Evolutionary conservation across 1,140 invertebrate genomes (phyloP), one percentile per base, ranked within the genome.

Genomic region (Chironomus striatipennis): DNA sequence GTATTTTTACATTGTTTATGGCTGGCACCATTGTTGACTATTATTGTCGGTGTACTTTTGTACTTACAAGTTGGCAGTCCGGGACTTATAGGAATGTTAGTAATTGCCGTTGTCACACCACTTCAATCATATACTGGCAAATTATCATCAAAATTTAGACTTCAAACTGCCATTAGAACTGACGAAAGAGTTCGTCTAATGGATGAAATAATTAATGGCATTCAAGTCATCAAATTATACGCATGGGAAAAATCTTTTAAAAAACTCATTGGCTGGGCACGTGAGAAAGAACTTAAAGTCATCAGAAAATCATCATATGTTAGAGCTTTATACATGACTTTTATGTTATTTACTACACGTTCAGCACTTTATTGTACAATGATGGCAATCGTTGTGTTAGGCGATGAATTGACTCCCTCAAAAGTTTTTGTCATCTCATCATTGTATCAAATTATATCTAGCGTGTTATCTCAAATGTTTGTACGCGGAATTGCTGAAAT

Each of bases 171-270:
- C 0, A 79, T 85, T 8, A 86, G 87, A 77, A 93, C 92, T 0
- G 92, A 94, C 79, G 88, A 91, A 79, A 81, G 93, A 72, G 88
- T 94, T 1, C 83, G 90, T 7, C 78, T 93, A 15, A 93, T 93
- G 90, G 90, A 91, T 77, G 92, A 94, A 83, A 89, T 94, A 18
- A 87, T 94, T 20, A 86, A 84, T 0, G 88, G 88, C 0, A 84
- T 89, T 0, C 87, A 88, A 77, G 90, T 95, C 0, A 93, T 95
- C 75, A 95, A 94, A 81, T 91, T 93, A 90, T 92, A 91, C 78
- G 87, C 89, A 0, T 92, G 91, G 91, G 90, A 92, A 78, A 88
- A 87, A 77, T 88, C 89, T 0, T 92, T 92, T 77, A 86, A 86
- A 21, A 84, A 85, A 17, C 77, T 91, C 2, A 84, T 91, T 1